phyloP scores from a whole-genome alignment of 2,888 invertebrate species.

The Erebia ligea region DNA sequence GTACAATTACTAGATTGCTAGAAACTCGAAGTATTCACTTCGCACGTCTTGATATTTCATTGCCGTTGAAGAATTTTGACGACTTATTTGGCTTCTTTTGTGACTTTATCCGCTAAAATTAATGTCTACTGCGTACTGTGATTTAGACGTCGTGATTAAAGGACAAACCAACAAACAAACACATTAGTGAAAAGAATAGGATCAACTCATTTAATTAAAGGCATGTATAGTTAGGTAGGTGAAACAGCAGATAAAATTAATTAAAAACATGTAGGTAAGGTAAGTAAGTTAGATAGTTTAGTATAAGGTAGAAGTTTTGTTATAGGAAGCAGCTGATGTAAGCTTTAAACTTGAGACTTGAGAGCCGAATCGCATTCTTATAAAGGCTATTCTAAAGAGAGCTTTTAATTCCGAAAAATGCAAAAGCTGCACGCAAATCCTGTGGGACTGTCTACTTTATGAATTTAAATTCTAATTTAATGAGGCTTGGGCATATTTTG shows the following conservation, averaged over 20 bases:
- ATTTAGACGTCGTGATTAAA: too few species aligned
- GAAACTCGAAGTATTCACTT: slow-evolving; percentile 17
- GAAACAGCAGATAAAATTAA: too few species aligned
- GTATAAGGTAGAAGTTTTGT: neutral
- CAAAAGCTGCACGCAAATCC: slow-evolving; percentile 53
- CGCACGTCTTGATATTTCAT: slow-evolving; percentile 11
- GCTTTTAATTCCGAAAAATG: slow-evolving; percentile 56
- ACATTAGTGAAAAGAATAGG: too few species aligned
- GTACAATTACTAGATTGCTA: slow-evolving; percentile 34
- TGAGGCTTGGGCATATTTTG: slow-evolving; percentile 45
- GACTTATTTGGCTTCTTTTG: slow-evolving; percentile 1
- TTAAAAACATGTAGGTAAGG: too few species aligned
- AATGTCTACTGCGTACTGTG: neutral
- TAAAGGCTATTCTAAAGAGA: slow-evolving; percentile 50
- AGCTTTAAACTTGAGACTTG: neutral
- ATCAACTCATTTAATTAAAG: too few species aligned
- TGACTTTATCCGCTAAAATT: neutral
- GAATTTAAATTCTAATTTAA: slow-evolving; percentile 30
- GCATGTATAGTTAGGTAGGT: too few species aligned
- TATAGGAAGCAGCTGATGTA: slow-evolving; percentile 24
- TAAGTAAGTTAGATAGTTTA: neutral
- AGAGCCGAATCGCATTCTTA: slow-evolving; percentile 25
- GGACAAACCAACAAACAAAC: too few species aligned
- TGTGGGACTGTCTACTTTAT: slow-evolving; percentile 25
- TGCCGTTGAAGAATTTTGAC: neutral